Evolutionary conservation across 2,888 invertebrate species (phyloP), one percentile per base, ranked within the genome.

Genomic region (Nomada flava): DNA sequence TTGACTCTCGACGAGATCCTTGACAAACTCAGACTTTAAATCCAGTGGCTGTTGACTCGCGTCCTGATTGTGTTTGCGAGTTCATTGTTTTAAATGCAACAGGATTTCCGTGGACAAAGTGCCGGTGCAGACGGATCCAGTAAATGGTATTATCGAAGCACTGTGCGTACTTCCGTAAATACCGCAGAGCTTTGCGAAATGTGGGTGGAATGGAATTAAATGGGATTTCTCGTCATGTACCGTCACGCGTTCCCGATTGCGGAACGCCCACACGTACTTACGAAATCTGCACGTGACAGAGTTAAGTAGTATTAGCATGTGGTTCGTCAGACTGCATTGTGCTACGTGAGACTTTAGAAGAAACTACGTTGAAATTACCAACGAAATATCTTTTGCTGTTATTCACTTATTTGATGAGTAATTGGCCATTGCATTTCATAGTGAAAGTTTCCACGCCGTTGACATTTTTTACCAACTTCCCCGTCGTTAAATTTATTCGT

Each of bases 201-300:
- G 83, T 79, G 79, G 76, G 74, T 76, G 82, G 79, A 87, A 85
- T 87, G 83, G 82, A 86, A 84, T 86, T 86, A 86, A 81, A 79
- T 76, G 62, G 76, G 73, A 82, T 86, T 79, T 85, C 72, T 68
- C 73, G 68, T 64, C 62, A 69, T 75, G 55, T 52, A 77, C 44
- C 68, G 53, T 62, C 75, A 59, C 57, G 55, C 59, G 73, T 69
- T 26, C 73, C 47, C 63, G 15, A 55, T 23, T 47, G 36, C 50
- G 18, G 44, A 50, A 68, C 63, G 50, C 75, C 53, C 47, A 64
- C 47, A 59, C 72, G 74, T 72, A 68, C 70, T 68, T 70, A 55
- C 63, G 69, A 75, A 69, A 74, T 71, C 71, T 55, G 64, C 59
- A 53, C 80, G 72, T 76, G 63, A 63, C 59, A 62, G 65, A 64